Conservation (phyloP, 1,140 invertebrate species). For the Acromyrmex heyeri region DNA sequence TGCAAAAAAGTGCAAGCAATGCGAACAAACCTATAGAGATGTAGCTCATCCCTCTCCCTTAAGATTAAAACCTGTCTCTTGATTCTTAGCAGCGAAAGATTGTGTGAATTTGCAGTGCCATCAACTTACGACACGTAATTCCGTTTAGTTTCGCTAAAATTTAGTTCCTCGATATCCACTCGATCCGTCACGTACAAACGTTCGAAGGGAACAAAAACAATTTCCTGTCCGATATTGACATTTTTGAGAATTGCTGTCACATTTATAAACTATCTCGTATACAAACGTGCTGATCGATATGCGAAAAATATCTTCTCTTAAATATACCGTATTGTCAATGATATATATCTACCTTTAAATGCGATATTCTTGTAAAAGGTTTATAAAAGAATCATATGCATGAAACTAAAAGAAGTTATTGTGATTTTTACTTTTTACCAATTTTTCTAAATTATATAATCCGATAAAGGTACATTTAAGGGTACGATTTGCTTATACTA, state of each 20-base stretch:
- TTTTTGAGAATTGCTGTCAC: conserved; percentile 14
- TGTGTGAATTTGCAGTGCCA: background rate
- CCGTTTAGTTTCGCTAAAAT: background rate
- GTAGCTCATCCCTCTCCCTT: background rate
- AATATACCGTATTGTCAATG: background rate
- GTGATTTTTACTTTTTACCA: conserved; percentile 18
- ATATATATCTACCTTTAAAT: conserved; percentile 3
- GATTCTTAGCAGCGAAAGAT: background rate
- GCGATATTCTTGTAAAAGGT: conserved; percentile 52
- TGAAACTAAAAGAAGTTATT: conserved; percentile 51
- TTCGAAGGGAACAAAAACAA: conserved; percentile 7
- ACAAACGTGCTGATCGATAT: background rate
- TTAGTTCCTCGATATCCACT: conserved; percentile 15
- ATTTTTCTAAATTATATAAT: background rate
- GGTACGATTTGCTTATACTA: background rate
- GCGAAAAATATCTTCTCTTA: background rate
- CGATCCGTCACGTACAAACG: conserved; percentile 6
- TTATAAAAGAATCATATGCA: conserved; percentile 28
- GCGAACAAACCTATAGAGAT: background rate
- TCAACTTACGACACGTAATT: background rate
- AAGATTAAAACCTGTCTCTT: background rate
- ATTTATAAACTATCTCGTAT: conserved; percentile 26
- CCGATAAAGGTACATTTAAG: background rate
- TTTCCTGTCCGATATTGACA: conserved; percentile 28
- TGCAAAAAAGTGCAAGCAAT: too few species aligned